Percentiles rank a stretch among this genome's conserved stretches.
Evolutionary conservation across 2,113 vertebrate species (phyloP).

Genomic region (Parus major): DNA sequence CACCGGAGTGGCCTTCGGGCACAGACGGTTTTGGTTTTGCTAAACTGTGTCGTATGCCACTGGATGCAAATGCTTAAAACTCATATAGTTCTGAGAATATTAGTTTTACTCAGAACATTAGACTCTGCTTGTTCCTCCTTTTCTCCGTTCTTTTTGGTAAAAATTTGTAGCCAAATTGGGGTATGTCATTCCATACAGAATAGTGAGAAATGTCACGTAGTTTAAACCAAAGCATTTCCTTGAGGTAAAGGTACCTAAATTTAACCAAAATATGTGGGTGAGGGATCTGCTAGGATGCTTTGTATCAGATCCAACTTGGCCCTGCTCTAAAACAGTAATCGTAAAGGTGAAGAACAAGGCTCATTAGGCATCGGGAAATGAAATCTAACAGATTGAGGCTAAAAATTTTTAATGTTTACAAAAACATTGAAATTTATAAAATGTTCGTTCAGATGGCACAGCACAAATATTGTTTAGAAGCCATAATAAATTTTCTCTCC

Average conservation of each 20-base stretch:
- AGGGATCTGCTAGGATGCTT: background rate
- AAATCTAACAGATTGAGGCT: background rate
- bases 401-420: background rate
- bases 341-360: background rate
- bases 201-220: background rate
- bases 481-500: background rate
- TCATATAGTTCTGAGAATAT: accelerated
- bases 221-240: background rate
- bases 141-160: background rate
- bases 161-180: background rate
- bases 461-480: background rate
- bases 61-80: background rate
- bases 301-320: background rate
- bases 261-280: background rate
- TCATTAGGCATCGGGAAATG: background rate
- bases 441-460: background rate
- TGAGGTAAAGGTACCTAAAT: background rate
- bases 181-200: background rate
- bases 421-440: background rate
- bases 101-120: background rate
- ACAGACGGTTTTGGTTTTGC: background rate
- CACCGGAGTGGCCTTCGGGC: background rate
- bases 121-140: background rate
- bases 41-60: background rate
- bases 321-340: background rate